Evolutionary conservation across 2,888 invertebrate genomes (phyloP).

Genomic region (Ellobium chinense): DNA sequence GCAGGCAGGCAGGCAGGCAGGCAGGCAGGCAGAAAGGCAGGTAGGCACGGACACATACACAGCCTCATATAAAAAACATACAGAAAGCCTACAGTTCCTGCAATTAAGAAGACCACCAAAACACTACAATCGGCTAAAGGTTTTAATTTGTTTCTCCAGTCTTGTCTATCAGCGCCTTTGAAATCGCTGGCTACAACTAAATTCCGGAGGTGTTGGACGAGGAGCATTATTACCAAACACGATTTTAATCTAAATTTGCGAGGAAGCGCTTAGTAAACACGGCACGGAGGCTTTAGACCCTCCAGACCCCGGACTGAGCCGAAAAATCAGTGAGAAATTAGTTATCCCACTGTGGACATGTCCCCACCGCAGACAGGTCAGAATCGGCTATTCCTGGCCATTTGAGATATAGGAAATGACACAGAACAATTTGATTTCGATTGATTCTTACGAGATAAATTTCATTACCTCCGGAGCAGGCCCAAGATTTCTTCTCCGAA

Average conservation of each 20-base stretch:
- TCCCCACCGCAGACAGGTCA: neutral
- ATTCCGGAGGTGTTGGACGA: no score
- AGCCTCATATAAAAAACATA: no score
- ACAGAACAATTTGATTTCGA: constrained; percentile 44
- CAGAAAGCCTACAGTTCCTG: no score
- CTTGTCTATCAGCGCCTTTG: no score
- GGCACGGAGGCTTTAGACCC: neutral
- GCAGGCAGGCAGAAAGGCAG: no score
- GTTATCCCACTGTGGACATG: neutral
- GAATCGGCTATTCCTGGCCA: constrained; percentile 17
- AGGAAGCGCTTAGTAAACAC: neutral
- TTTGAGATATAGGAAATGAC: constrained; percentile 28
- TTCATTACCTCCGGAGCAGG: constrained; percentile 26
- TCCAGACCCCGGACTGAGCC: neutral
- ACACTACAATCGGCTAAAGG: no score
- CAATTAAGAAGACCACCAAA: no score
- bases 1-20: no score
- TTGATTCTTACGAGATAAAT: constrained; percentile 33
- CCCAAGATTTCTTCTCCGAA: neutral
- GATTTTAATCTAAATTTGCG: constrained; percentile 10
- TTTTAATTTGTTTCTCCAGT: no score
- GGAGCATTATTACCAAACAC: neutral
- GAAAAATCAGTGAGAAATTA: neutral
- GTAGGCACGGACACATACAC: no score
- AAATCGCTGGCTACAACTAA: no score